Conservation (phyloP, 1,140 invertebrate species). For the Hetaerina americana region DNA sequence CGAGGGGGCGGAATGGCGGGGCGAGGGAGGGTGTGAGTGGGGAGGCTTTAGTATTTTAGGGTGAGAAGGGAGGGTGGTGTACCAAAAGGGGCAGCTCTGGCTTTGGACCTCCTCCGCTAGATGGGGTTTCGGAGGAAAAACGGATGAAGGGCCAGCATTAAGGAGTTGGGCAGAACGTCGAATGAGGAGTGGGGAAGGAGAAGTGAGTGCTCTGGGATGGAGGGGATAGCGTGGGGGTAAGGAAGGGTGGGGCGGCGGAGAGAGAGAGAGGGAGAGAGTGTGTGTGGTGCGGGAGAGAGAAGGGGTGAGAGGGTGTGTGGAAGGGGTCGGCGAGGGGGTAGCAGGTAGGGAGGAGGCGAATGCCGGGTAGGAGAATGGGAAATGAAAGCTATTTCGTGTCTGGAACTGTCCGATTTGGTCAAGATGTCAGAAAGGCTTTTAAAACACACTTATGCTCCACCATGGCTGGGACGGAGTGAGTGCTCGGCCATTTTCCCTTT, state of each 20-base stretch:
- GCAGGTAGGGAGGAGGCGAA: not conserved
- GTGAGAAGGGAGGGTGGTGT: too few species aligned
- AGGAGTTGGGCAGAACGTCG: not conserved
- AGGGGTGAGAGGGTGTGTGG: too few species aligned
- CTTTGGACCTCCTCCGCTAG: not conserved
- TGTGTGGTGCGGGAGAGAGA: too few species aligned
- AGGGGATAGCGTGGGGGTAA: too few species aligned
- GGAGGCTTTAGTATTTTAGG: too few species aligned
- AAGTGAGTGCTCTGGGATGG: too few species aligned
- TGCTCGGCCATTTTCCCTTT: not conserved
- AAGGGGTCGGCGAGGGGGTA: too few species aligned
- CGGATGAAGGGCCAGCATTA: not conserved
- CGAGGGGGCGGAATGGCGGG: too few species aligned
- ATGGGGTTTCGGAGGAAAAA: not conserved
- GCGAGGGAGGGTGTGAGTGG: too few species aligned
- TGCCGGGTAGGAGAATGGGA: not conserved
- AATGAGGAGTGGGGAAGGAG: conserved; percentile 6
- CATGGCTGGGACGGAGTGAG: not conserved
- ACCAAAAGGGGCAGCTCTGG: too few species aligned
- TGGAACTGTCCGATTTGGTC: conserved; percentile 12
- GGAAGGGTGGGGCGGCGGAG: too few species aligned
- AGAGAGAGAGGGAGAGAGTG: too few species aligned
- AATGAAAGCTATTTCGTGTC: conserved; percentile 14
- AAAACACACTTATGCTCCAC: conserved; percentile 13
- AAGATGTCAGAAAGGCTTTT: conserved; percentile 15